Evolutionary conservation across 1,140 invertebrate species (phyloP).

Genomic region (Camponotus pennsylvanicus): DNA sequence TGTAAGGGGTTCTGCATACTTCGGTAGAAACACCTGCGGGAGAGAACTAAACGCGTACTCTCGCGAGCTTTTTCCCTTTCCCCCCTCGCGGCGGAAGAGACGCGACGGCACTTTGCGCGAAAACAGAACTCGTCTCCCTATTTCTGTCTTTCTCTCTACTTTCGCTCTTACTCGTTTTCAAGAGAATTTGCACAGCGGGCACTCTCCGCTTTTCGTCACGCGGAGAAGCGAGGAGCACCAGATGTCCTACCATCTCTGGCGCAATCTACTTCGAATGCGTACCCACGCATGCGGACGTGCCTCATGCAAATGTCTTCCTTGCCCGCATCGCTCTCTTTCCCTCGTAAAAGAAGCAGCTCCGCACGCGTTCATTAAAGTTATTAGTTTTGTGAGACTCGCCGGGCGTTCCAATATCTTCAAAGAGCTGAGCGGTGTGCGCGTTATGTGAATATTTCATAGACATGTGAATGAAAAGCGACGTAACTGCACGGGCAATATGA

Average conservation of each 20-base stretch:
- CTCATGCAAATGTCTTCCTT: slow-evolving; percentile 75
- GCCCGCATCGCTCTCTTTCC: slow-evolving; percentile 42
- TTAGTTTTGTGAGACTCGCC: slow-evolving; percentile 71
- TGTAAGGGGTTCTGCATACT: slow-evolving; percentile 47
- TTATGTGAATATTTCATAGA: slow-evolving; percentile 67
- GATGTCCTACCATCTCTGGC: slow-evolving; percentile 64
- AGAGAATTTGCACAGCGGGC: slow-evolving; percentile 28
- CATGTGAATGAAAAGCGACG: slow-evolving; percentile 52
- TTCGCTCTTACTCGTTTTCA: neutral
- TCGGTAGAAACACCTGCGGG: slow-evolving; percentile 49
- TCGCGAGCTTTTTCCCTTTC: neutral
- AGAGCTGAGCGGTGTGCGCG: slow-evolving; percentile 51
- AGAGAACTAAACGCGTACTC: slow-evolving; percentile 28
- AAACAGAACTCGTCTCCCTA: neutral
- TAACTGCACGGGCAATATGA: slow-evolving; percentile 18
- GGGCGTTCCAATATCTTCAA: slow-evolving; percentile 67
- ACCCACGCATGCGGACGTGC: slow-evolving; percentile 74
- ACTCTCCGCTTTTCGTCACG: slow-evolving; percentile 15
- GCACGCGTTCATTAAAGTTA: slow-evolving; percentile 74
- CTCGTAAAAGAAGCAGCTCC: slow-evolving; percentile 60
- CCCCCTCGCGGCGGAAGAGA: neutral
- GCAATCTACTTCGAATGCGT: slow-evolving; percentile 75
- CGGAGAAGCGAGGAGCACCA: slow-evolving; percentile 53
- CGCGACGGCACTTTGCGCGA: neutral
- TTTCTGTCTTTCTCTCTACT: neutral